Evolutionary conservation across 30 jellyfish, hydroid and myxozoan genomes (phyloP), one percentile per base, ranked within the genome.

Genomic region (Turritopsis dohrnii): DNA sequence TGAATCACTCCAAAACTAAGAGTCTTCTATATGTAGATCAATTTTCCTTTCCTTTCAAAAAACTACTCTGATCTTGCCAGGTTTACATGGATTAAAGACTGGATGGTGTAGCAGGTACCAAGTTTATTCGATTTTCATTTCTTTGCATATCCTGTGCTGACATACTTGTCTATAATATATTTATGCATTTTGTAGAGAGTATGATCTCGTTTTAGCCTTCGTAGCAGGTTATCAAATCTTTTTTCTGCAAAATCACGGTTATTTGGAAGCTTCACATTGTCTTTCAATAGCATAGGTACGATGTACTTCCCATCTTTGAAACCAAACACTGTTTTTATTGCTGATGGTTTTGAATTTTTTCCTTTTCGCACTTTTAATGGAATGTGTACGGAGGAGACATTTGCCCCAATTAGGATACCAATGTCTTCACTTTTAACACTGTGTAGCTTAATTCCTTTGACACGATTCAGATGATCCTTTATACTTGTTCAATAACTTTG

Each of bases 101-200:
- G 77, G 77, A 19, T 69, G 77, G 29, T 79, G 85, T 28, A 83
- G 85, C 18, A 79, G 80, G 22, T 79, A 79, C 85, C 85, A 79
- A 9, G 85, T 79, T 52, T 29, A 66, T 71, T 71, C 69, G 74
- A 79, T 72, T 8, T 3, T 21, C 8, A 1, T 66, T 25, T 66
- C 17, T 17, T 9, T 7, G 76, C 76, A 17, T 66, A 66, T 22
- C 18, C 16, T 66, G 7, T 66, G 29, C 8, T 25, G 7, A 74
- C 16, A n/a, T 74, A 27, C 24, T 29, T 74, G 27, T 26, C 24
- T 28, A 27, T 27, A 8, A 13, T 74, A n/a, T 24, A 16, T 29
- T 74, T 9, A 29, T 74, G 24, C 83, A 0, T 0, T 74, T 29
- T 74, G n/a, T 24, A n/a, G n/a, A 74, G n/a, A 24, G 28, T 29